These are phyloP conservation scores for Parelbella ahira DNA, from an alignment of 2,888 invertebrate genomes.

Conservation along the genomic window DNA sequence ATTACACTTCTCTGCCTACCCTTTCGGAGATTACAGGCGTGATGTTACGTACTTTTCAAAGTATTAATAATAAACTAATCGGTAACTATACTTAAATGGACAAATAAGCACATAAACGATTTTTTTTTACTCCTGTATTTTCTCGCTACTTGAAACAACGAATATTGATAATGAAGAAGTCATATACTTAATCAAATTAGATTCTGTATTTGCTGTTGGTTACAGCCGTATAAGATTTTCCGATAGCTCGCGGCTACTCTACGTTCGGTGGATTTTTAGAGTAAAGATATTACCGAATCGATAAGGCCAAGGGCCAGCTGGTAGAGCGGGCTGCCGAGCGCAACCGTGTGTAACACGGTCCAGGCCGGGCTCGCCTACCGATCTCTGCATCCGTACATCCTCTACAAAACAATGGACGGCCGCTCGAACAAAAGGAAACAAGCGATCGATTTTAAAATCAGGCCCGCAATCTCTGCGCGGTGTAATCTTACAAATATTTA, in stretches of 20 bases:
- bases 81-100: no score
- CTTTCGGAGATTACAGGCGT: no score
- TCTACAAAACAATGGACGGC: slow-evolving; percentile 53
- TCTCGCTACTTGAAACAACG: no score
- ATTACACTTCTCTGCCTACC: no score
- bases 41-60: no score
- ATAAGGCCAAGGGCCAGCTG: slow-evolving; percentile 41
- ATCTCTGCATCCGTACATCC: slow-evolving; percentile 30
- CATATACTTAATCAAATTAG: no score
- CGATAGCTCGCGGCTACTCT: slow-evolving; percentile 20
- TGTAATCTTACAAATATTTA: slow-evolving; percentile 78
- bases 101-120: no score
- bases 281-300: slow-evolving; percentile 17
- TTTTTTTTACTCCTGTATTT: no score
- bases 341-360: slow-evolving; percentile 74
- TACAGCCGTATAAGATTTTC: slow-evolving; percentile 6
- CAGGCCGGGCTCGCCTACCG: slow-evolving; percentile 45
- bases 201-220: not conserved
- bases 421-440: slow-evolving; percentile 47
- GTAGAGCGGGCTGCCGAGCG: slow-evolving; percentile 51
- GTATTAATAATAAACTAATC: no score
- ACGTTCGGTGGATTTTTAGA: slow-evolving; percentile 22
- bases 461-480: slow-evolving; percentile 59
- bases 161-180: no score
- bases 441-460: slow-evolving; percentile 64